Conservation (phyloP, 1,140 invertebrate species). For the Halictus rubicundus region DNA sequence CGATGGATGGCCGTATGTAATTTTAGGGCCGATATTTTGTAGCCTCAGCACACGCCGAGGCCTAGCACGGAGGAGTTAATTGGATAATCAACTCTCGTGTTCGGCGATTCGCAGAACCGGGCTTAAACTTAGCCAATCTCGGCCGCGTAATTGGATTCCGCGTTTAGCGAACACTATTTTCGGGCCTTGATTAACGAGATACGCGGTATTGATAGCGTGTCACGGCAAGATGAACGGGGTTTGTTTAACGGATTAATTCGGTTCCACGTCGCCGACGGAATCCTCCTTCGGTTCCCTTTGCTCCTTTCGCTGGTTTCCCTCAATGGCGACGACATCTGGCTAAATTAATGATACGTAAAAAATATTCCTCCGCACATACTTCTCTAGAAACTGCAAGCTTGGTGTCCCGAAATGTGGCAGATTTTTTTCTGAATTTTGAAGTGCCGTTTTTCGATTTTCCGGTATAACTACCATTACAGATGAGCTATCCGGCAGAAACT, state of each 20-base stretch:
- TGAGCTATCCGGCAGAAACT: too few relatives aligned
- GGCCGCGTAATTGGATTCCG: slow-evolving; percentile 24
- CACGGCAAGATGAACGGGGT: background rate
- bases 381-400: too few relatives aligned
- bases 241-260: background rate
- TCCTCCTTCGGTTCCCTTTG: too few relatives aligned
- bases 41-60: background rate
- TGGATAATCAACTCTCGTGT: slow-evolving; percentile 14
- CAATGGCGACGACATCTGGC: too few relatives aligned
- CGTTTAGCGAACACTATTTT: slow-evolving; percentile 16
- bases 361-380: too few relatives aligned
- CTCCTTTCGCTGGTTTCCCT: too few relatives aligned
- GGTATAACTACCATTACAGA: too few relatives aligned
- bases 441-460: too few relatives aligned
- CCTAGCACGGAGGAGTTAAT: slow-evolving; percentile 5
- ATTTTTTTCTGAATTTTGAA: too few relatives aligned
- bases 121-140: slow-evolving; percentile 7
- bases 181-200: slow-evolving; percentile 1
- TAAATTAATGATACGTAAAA: too few relatives aligned
- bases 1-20: background rate
- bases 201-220: slow-evolving; percentile 3
- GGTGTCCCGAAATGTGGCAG: too few relatives aligned
- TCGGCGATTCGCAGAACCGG: background rate
- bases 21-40: slow-evolving; percentile 16
- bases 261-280: background rate